Base-by-base conservation (phyloP, 2,888 invertebrate species). In the Thymelicus lineola region DNA sequence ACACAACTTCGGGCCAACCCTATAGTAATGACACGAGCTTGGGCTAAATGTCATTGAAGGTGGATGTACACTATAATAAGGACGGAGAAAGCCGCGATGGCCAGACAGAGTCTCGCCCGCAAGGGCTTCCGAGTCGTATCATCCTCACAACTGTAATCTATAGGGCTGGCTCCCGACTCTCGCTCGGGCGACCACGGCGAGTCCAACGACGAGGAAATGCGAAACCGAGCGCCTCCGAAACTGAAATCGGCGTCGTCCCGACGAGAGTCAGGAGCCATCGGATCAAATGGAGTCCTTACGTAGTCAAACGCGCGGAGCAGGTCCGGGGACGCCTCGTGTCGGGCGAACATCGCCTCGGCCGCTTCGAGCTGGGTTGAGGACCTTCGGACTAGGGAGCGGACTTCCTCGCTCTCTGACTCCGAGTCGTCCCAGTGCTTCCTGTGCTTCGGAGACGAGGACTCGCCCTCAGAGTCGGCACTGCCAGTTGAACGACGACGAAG, bases 321-420 rank as follows among this genome's bases (percentile, higher is more conserved):
- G 79, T 94, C 94, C 66, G 93, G 93, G 46, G 90, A 88, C 0
- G 90, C 83, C 70, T 94, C 91, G 75, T 91, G 90, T 17, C 90
- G 92, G 69, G 91, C 89, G 84, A 95, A 89, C 79, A 94, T 83
- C 73, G 93, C 94, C 86, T 96, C 96, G 0, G 95, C 94, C 68
- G 94, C 94, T 66, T 94, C 91, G 75, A 96, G 87, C 83, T 96
- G 96, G 71, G 94, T 89, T 75, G 94, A 92, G 35, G 96, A 96
- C 71, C 95, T 94, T 60, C 95, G 94, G 64, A 96, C 87, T 46
- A 96, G 87, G 77, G 95, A 94, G 62, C 95, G 94, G 48, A 96
- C 90, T 74, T 96, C 96, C 75, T 96, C 96, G 46, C 94, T 85
- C 79, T 96, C 96, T 68, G 96, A 96, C 80, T 96, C 96, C 62